Conservation (phyloP, 2,797 vertebrate genomes). For the Salarias fasciatus region DNA sequence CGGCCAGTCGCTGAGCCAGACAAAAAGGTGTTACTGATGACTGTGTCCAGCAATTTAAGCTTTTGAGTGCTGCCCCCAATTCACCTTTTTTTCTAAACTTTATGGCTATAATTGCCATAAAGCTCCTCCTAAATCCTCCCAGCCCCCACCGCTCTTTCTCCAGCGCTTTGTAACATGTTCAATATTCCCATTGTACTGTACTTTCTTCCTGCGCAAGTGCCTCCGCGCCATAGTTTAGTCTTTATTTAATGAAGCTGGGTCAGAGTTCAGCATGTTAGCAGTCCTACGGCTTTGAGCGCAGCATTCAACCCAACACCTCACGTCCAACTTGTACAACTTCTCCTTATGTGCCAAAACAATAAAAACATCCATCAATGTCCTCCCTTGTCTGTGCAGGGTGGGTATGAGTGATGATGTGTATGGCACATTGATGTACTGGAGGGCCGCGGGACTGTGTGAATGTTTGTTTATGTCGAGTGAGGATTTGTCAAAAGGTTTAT, state of each 20-base stretch:
- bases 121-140: slow-evolving; percentile 64
- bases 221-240: slow-evolving; percentile 32
- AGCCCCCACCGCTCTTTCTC: slow-evolving; percentile 44
- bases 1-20: slow-evolving; percentile 59
- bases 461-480: slow-evolving; percentile 80
- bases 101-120: slow-evolving; percentile 79
- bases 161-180: slow-evolving; percentile 61
- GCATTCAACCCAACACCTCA: slow-evolving; percentile 61
- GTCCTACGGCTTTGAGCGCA: slow-evolving; percentile 51
- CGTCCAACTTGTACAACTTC: slow-evolving; percentile 60
- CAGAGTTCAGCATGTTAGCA: slow-evolving; percentile 68
- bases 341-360: slow-evolving; percentile 70
- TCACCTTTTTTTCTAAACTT: slow-evolving; percentile 77
- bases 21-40: slow-evolving; percentile 80
- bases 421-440: slow-evolving; percentile 66
- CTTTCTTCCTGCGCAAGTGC: slow-evolving; percentile 29
- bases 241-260: slow-evolving; percentile 58
- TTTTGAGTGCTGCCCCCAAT: slow-evolving; percentile 74
- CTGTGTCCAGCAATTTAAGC: slow-evolving; percentile 77
- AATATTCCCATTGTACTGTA: slow-evolving; percentile 71
- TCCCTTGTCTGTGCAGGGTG: slow-evolving; percentile 65
- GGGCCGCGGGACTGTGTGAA: slow-evolving; percentile 71
- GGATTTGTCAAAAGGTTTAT: slow-evolving; percentile 83
- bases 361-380: slow-evolving; percentile 76
- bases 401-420: slow-evolving; percentile 70